Conservation (phyloP, 1,140 invertebrate species). For the Nasonia giraulti region DNA sequence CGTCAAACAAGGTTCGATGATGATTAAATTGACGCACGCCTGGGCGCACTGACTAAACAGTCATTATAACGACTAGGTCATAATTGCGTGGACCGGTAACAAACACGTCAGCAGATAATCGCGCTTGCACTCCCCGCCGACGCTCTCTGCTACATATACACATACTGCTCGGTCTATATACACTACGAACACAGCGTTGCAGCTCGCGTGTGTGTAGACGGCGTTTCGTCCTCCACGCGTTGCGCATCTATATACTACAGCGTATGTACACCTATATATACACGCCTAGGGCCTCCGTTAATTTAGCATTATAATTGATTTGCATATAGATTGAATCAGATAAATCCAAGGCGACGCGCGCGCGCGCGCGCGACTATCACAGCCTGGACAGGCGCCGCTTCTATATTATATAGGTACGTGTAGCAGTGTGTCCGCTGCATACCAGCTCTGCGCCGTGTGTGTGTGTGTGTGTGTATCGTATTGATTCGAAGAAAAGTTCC, state of each 20-base stretch:
- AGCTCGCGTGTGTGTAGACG: slow-evolving; percentile 30
- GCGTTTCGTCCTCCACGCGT: neutral
- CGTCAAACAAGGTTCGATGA: slow-evolving; percentile 56
- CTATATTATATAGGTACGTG: neutral
- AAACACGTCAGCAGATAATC: slow-evolving; percentile 64
- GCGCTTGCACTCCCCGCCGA: slow-evolving; percentile 28
- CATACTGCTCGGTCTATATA: slow-evolving; percentile 46
- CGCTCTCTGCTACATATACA: neutral
- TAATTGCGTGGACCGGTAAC: slow-evolving; percentile 67
- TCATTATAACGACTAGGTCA: slow-evolving; percentile 69
- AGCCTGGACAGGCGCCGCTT: neutral
- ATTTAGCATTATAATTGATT: slow-evolving; percentile 72
- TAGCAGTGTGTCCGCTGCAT: too few relatives aligned
- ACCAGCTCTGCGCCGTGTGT: too few relatives aligned
- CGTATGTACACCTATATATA: neutral
- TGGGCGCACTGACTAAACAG: slow-evolving; percentile 64
- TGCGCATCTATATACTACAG: neutral
- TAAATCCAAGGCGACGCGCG: slow-evolving; percentile 60
- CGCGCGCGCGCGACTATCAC: neutral
- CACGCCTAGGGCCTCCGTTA: slow-evolving; percentile 54
- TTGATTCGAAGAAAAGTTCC: neutral
- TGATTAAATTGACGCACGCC: slow-evolving; percentile 68
- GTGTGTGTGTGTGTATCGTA: neutral
- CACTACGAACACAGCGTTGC: neutral
- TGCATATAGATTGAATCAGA: slow-evolving; percentile 71